Base-by-base conservation (phyloP, 2,888 invertebrate species). In the Cremastinae sp. region DNA sequence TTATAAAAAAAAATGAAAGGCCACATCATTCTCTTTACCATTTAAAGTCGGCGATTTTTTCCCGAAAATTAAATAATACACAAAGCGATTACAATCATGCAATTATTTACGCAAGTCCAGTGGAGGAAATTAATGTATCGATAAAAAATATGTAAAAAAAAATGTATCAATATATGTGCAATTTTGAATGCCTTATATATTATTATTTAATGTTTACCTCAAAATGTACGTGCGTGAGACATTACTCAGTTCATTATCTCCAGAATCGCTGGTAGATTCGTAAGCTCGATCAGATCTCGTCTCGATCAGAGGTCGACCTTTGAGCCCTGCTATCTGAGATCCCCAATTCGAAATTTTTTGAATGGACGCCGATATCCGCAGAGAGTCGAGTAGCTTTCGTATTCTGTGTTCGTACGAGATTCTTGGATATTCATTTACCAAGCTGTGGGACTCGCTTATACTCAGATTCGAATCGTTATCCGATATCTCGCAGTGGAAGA, bases 361-460 rank as follows among this genome's bases (percentile, higher is more conserved):
- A 58, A 97, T 95, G 45, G 95, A 93, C 0, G 98, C 98, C 68
- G 94, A 94, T 79, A 99, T 99, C 78, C 99, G 91, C 14, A 99
- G 91, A 87, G 96, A 92, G 80, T 96, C 95, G 64, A 99, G 92
- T 75, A 98, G 92, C 75, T 94, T 92, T 12, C 93, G 92, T 49
- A 96, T 90, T 82, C 91, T 92, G 65, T 84, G 82, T 68, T 90
- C 90, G 53, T 89, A 89, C 5, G 89, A 87, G 22, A 84, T 61
- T 74, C 82, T 81, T 3, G 86, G 83, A 79, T 80, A 84, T 78
- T 91, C 90, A 82, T 82, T 85, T 1, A 91, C 80, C 47, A 91
- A 90, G 18, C 89, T 88, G 0, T 90, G 87, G 1, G 84, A 83
- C 4, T 90, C 90, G 0, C 86, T 87, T 69, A 82, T 85, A 84